Evolutionary conservation across 23 tunicate genomes (phyloP).

Genomic region (Styela clava): DNA sequence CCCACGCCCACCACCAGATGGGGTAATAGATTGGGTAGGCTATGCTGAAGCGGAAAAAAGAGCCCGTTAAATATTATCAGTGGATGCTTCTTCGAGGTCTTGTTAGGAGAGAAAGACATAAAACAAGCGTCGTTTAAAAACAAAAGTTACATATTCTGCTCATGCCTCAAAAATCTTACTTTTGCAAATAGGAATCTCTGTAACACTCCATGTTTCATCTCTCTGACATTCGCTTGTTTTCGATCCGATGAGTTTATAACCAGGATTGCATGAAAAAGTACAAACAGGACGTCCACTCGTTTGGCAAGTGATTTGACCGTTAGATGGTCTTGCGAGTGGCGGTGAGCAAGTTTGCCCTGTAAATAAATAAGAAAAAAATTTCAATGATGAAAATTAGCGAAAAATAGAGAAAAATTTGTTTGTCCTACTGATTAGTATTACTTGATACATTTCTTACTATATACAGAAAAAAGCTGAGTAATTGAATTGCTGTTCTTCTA

Average conservation of each 20-base stretch:
- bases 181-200: conserved; percentile 55
- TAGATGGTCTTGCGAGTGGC: conserved; percentile 33
- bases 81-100: too few relatives aligned
- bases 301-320: conserved; percentile 56
- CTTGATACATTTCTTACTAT: too few relatives aligned
- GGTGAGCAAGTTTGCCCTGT: conserved; percentile 52
- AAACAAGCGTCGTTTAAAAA: neutral
- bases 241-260: conserved; percentile 47
- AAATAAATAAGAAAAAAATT: neutral
- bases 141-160: neutral
- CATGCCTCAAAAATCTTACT: conserved; percentile 53
- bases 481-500: too few relatives aligned
- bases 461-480: too few relatives aligned
- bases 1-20: too few relatives aligned
- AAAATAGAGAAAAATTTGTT: neutral
- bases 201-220: conserved; percentile 65
- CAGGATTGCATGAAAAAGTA: conserved; percentile 54
- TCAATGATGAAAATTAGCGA: neutral
- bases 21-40: too few relatives aligned
- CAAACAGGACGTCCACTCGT: conserved; percentile 43
- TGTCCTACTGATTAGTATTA: neutral
- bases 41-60: too few relatives aligned
- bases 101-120: conserved; percentile 9
- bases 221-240: conserved; percentile 40
- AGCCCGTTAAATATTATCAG: too few relatives aligned